These are phyloP conservation scores for Plumapathes pennacea DNA, from an alignment of 92 coral and sea anemone genomes.

Conservation along the genomic window DNA sequence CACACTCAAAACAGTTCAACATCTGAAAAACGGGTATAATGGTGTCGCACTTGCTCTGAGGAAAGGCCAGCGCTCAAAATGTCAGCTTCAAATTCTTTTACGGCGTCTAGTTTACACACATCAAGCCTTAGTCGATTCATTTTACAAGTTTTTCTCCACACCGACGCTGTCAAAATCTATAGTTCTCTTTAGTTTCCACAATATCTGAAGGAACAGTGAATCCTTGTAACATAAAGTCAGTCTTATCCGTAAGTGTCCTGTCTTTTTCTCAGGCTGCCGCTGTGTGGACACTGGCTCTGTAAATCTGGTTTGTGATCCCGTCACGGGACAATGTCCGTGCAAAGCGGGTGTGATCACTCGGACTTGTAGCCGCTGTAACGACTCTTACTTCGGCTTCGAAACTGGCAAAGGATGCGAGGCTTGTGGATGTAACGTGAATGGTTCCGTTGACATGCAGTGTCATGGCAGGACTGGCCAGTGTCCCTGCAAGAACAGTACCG, in stretches of 20 bases:
- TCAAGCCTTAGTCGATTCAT: too few species aligned
- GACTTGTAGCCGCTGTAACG: conserved; percentile 78
- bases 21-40: too few species aligned
- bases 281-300: conserved; percentile 74
- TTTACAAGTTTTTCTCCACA: too few species aligned
- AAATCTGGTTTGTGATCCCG: conserved; percentile 77
- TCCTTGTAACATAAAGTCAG: not conserved
- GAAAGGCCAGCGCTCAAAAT: too few species aligned
- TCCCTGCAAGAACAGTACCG: conserved; percentile 87
- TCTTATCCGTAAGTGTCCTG: not conserved
- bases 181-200: too few species aligned
- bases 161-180: too few species aligned
- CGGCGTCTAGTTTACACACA: too few species aligned
- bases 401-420: conserved; percentile 84
- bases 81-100: too few species aligned
- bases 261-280: conserved; percentile 59
- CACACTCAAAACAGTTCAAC: too few species aligned
- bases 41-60: too few species aligned
- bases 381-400: conserved; percentile 69
- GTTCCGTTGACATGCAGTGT: conserved; percentile 80
- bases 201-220: too few species aligned
- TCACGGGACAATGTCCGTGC: conserved; percentile 89
- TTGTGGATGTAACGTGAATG: conserved; percentile 82
- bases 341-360: conserved; percentile 74
- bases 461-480: conserved; percentile 74